Evolutionary conservation across 2,888 invertebrate species (phyloP), one percentile per base, ranked within the genome.

Genomic region (Ypsolopha scabrella): DNA sequence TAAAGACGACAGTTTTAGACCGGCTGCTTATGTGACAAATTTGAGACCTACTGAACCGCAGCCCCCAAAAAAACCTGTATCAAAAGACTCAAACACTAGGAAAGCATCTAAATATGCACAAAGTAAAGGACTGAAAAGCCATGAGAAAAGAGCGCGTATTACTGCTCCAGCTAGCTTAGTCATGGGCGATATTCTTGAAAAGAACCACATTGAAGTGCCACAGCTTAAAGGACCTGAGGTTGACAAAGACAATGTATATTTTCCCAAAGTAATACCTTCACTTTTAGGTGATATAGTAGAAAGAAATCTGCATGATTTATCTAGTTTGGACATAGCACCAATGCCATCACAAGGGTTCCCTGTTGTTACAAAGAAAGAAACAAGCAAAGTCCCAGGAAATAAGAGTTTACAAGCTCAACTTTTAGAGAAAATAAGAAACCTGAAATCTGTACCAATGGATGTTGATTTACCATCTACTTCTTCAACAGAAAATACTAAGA

Each of bases 1-100:
- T 8, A 86, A 87, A 54, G 88, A 89, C 58, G 82, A 87, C 34
- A 77, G 78, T 48, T 72, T 90, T 51, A 80, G 88, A 54, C 90
- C 92, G 2, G 88, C 93, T 0, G 93, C 92, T 0, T 89, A 89
- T 64, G 85, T 91, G 10, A 75, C 88, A 54, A 80, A 88, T 72
- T 58, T 85, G 57, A 72, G 75, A 1, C 65, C 61, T 39, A 64
- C 60, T 68, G 8, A 63, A 54, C 33, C 50, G 6, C 38, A 43
- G 11, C 60, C 69, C 7, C 62, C 64, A 7, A 79, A 78, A 59
- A 62, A 73, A 41, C 33, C 58, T 2, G 61, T 55, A 14, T 62
- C 52, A 35, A 41, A 54, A 6, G 62, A 67, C 11, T 14, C 63
- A 39, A 58, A 56, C 48, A 52, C 53, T 0, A 67, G 72, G 36